A percentile compares a stretch with the other conserved stretches of the same genome.
Conservation (phyloP, 2,888 invertebrate species). For the Agapetus fuscipes region DNA sequence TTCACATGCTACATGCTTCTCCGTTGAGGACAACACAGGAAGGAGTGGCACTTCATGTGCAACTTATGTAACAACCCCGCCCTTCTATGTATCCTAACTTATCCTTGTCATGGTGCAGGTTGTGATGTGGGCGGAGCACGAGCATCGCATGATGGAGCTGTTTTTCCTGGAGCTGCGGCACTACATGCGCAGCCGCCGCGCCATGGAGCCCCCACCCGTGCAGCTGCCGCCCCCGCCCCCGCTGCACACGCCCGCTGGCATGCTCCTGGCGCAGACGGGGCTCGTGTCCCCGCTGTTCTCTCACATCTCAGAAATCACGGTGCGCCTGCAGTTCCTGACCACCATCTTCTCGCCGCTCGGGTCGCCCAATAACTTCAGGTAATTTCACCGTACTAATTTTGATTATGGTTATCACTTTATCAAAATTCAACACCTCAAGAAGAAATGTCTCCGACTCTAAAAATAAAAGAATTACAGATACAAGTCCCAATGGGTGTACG, state of each 20-base stretch:
- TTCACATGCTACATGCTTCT: too few relatives aligned
- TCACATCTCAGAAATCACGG: slow-evolving; percentile 85
- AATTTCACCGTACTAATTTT: slow-evolving; percentile 21
- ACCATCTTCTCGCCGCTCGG: slow-evolving; percentile 86
- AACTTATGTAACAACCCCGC: too few relatives aligned
- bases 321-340: slow-evolving; percentile 82
- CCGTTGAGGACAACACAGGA: too few relatives aligned
- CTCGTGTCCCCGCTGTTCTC: slow-evolving; percentile 42
- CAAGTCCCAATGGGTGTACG: too few relatives aligned
- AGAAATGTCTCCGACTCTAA: too few relatives aligned
- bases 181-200: slow-evolving; percentile 35
- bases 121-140: slow-evolving; percentile 88
- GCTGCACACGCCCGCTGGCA: slow-evolving; percentile 15
- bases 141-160: slow-evolving; percentile 86
- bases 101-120: too few relatives aligned
- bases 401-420: too few relatives aligned
- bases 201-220: slow-evolving; percentile 10
- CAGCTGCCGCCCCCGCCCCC: slow-evolving; percentile 21
- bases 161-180: slow-evolving; percentile 82
- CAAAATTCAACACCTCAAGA: background rate
- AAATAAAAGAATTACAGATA: too few relatives aligned
- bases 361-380: slow-evolving; percentile 82
- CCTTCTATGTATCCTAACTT: too few relatives aligned
- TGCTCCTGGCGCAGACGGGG: slow-evolving; percentile 27
- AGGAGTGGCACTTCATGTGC: too few relatives aligned